Conservation (phyloP, 2,797 vertebrate genomes). For the Lithobates pipiens region DNA sequence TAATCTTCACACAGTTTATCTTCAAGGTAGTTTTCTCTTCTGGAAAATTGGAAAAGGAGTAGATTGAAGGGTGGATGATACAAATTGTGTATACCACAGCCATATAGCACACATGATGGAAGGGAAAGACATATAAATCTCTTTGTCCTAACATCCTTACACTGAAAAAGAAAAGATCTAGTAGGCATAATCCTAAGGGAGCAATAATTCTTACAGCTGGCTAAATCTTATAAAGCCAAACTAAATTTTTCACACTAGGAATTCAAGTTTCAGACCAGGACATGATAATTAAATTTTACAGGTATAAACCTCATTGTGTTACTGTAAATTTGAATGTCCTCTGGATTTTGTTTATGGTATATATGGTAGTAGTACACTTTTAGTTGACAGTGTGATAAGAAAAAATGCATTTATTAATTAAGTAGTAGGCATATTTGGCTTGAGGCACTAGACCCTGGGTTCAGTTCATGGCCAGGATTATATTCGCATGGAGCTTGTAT, state of each 20-base stretch:
- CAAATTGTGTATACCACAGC: background rate
- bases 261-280: background rate
- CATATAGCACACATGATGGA: background rate
- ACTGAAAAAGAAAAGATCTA: background rate
- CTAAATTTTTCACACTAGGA: background rate
- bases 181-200: background rate
- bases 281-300: background rate
- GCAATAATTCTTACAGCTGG: background rate
- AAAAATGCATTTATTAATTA: background rate
- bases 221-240: background rate
- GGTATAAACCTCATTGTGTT: background rate
- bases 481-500: background rate
- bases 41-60: conserved; percentile 46
- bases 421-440: background rate
- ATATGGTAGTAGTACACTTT: background rate
- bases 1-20: conserved; percentile 34
- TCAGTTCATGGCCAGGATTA: too few relatives aligned
- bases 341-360: background rate
- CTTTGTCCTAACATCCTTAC: background rate
- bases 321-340: too few relatives aligned
- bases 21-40: conserved; percentile 20
- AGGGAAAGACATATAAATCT: background rate
- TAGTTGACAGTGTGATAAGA: background rate
- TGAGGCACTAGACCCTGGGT: too few relatives aligned
- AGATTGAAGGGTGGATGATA: conserved; percentile 16